A percentile compares a stretch with the other conserved stretches of the same genome.
Conservation (phyloP, 1,140 invertebrate genomes). For the Bombyx mandarina region DNA sequence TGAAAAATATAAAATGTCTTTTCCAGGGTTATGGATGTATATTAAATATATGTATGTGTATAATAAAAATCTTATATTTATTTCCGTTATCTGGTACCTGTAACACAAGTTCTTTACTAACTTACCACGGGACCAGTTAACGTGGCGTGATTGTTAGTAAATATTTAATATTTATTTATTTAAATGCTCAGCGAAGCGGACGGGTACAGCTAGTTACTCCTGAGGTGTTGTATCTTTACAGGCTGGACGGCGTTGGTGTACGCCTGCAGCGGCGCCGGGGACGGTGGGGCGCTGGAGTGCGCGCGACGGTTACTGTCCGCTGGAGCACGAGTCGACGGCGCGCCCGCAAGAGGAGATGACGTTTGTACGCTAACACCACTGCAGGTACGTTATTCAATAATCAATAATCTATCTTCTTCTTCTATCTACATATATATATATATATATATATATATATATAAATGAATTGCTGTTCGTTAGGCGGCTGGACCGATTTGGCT, state of each 20-base stretch:
- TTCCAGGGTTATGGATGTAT: too few relatives aligned
- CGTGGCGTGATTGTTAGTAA: too few relatives aligned
- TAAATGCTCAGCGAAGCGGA: too few relatives aligned
- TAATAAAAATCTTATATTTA: too few relatives aligned
- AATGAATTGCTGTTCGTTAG: too few relatives aligned
- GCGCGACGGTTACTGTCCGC: conserved; percentile 80
- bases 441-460: neutral
- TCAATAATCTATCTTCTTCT: neutral
- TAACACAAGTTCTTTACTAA: too few relatives aligned
- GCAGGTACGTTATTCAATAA: conserved; percentile 70
- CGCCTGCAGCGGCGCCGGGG: conserved; percentile 53
- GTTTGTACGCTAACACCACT: conserved; percentile 89
- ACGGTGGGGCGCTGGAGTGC: conserved; percentile 66
- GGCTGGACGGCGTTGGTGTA: conserved; percentile 61
- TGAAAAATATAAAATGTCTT: too few relatives aligned
- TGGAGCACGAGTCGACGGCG: conserved; percentile 89
- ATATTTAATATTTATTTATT: too few relatives aligned
- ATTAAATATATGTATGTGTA: too few relatives aligned
- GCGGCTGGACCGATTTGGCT: too few relatives aligned
- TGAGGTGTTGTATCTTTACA: conserved; percentile 9
- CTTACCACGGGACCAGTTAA: too few relatives aligned
- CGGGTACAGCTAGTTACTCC: neutral
- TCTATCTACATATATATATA: neutral
- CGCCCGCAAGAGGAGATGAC: conserved; percentile 84
- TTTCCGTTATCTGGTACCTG: too few relatives aligned